These are phyloP conservation scores for Oncorhynchus keta DNA, from an alignment of 2,113 vertebrate genomes.

Conservation along the genomic window DNA sequence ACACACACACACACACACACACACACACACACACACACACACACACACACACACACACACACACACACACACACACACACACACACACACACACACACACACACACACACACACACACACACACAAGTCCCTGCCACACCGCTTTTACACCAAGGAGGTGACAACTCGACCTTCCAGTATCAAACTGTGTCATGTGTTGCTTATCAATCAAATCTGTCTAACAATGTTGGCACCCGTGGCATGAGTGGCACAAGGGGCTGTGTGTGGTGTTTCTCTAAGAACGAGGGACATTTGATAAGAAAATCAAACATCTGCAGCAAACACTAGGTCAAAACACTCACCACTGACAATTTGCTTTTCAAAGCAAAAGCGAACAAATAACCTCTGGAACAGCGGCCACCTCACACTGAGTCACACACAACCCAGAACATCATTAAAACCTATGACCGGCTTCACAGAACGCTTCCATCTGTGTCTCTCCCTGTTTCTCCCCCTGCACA, in stretches of 20 bases:
- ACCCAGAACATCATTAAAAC: conserved; percentile 62
- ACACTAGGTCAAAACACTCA: conserved; percentile 13
- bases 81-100: conserved; percentile 28
- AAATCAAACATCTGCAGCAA: background rate
- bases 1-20: no score
- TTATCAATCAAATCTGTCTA: conserved; percentile 8
- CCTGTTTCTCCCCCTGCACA: conserved; percentile 47
- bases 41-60: background rate
- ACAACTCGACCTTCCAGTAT: conserved; percentile 49
- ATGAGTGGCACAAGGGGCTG: background rate
- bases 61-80: conserved; percentile 7
- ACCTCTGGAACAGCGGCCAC: conserved; percentile 40
- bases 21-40: no score
- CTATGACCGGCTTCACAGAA: conserved; percentile 64
- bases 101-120: background rate
- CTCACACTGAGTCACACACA: conserved; percentile 61
- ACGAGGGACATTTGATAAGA: background rate
- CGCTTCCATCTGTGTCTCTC: conserved; percentile 68
- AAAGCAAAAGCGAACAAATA: conserved; percentile 15
- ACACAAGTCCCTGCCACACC: conserved; percentile 3
- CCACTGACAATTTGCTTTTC: conserved; percentile 31
- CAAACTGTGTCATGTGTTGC: conserved; percentile 8
- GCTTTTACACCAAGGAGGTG: conserved; percentile 41
- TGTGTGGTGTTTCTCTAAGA: background rate
- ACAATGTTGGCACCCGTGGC: conserved; percentile 10